Conservation (phyloP, 2,113 vertebrate genomes). For the Perognathus longimembris region DNA sequence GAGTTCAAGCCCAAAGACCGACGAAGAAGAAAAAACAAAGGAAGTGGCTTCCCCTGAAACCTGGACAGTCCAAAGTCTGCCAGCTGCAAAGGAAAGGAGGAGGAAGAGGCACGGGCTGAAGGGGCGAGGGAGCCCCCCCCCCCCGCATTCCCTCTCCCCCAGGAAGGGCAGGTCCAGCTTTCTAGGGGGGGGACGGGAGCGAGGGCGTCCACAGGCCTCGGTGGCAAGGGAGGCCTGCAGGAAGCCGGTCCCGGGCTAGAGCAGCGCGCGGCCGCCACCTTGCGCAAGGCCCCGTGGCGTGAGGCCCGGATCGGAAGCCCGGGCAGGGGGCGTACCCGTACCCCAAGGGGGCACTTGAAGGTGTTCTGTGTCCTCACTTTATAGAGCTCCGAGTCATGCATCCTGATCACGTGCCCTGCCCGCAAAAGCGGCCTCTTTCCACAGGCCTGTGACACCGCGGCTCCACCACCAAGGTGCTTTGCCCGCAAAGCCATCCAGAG, state of each 20-base stretch:
- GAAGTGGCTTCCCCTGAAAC: conserved; percentile 73
- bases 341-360: neutral
- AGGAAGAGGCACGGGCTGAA: neutral
- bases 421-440: no score
- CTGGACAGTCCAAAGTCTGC: conserved; percentile 91
- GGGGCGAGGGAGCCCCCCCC: neutral
- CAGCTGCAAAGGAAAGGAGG: conserved; percentile 82
- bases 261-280: neutral
- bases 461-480: no score
- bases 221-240: neutral
- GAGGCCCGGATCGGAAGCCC: neutral
- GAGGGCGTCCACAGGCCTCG: neutral
- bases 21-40: neutral
- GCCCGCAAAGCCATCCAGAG: no score
- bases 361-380: no score
- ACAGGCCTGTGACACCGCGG: no score
- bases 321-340: neutral
- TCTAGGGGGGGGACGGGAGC: conserved; percentile 29
- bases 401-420: no score
- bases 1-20: no score
- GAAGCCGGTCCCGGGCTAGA: neutral
- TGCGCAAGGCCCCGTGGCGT: neutral
- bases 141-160: neutral
- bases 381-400: no score
- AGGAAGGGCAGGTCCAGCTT: neutral